Conservation (phyloP, 2,888 invertebrate genomes). For the Chaitophorus viminalis region DNA sequence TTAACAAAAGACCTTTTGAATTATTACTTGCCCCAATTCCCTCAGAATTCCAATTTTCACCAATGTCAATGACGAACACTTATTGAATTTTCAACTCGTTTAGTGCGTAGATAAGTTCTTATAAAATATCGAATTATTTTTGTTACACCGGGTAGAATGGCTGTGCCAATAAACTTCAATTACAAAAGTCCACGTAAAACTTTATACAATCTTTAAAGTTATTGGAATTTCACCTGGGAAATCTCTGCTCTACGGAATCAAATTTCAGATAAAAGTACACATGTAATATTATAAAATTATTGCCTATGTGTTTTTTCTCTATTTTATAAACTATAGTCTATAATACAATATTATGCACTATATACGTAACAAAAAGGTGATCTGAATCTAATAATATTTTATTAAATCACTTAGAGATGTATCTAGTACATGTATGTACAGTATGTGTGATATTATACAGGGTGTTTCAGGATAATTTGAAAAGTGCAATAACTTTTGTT, state of each 20-base stretch:
- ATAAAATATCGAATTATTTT: conserved; percentile 19
- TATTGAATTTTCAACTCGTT: conserved; percentile 28
- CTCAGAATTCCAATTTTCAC: conserved; percentile 32
- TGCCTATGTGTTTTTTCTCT: background rate
- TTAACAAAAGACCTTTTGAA: conserved; percentile 58
- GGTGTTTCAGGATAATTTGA: too few relatives aligned
- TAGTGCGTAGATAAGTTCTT: too few relatives aligned
- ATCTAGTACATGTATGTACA: too few relatives aligned
- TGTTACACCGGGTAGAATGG: background rate
- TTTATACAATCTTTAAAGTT: conserved; percentile 4
- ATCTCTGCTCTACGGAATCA: conserved; percentile 20
- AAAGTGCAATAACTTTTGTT: too few relatives aligned
- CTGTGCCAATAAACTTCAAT: conserved; percentile 37
- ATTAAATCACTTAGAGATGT: background rate
- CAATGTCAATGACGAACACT: conserved; percentile 6
- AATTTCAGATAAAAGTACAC: conserved; percentile 13
- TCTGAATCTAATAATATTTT: conserved; percentile 11
- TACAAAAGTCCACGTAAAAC: conserved; percentile 34
- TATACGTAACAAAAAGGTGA: too few relatives aligned
- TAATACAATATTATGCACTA: background rate
- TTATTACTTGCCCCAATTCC: conserved; percentile 19
- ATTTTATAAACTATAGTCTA: background rate
- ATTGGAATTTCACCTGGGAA: conserved; percentile 45
- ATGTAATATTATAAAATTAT: conserved; percentile 34
- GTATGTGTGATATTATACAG: too few relatives aligned